Evolutionary conservation across 2,888 invertebrate species (phyloP), one percentile per base, ranked within the genome.

Genomic region (Hypolimnas misippus): DNA sequence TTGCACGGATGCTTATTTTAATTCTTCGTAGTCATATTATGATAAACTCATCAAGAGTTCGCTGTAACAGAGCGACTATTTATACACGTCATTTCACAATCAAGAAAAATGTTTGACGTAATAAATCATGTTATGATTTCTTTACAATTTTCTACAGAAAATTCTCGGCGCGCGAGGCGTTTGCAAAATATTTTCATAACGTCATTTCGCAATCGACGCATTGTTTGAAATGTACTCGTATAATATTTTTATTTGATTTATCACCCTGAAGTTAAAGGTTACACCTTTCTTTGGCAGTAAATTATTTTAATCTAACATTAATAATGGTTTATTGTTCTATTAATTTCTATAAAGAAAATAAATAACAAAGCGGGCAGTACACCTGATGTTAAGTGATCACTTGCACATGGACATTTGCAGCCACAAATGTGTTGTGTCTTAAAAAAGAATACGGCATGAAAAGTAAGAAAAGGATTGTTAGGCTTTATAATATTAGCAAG

Each of bases 111-210:
- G 49, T 14, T 14, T 29, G 44, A 21, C 44, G 19, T 21, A 46
- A 19, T 21, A 46, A 46, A 46, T 46, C 19, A 49, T 49, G 29
- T 8, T n/a, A 49, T 25, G 12, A 7, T 49, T 29, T 29, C 14
- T 25, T 49, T n/a, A 25, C 14, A 12, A 19, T 49, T 49, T 25
- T 14, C 49, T 49, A 6, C 10, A 49, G 25, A 29, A 14, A 29
- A 14, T 49, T 29, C 14, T 29, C 6, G 16, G n/a, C 25, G 25
- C 29, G 49, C 10, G 46, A 21, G n/a, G 7, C 25, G 49, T 8
- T 29, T 49, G 49, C 25, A 29, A 21, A 49, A 49, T 49, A 25
- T 25, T 49, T 49, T 49, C n/a, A 49, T 29, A 46, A 14, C 49
- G 29, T 29, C 14, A 6, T 49, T 25, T 49, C 21, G 49, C 29